Base-by-base conservation (phyloP, 2,888 invertebrate species). In the Pterostichus niger region DNA sequence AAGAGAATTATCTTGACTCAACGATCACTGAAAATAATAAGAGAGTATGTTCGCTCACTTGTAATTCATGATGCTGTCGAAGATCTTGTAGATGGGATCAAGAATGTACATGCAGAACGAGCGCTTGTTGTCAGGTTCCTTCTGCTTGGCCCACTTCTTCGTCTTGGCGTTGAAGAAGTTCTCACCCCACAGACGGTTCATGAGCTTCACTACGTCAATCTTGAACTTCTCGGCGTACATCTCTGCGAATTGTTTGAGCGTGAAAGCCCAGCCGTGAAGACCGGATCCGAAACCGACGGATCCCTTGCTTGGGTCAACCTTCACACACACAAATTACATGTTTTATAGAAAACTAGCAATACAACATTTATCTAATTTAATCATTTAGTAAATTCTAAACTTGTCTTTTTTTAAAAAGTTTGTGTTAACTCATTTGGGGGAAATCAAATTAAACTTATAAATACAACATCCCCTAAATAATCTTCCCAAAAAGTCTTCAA, bases 211-310 rank as follows among this genome's bases (percentile, higher is more conserved):
- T 76, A 96, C 95, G 90, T 99, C 98, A 86, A 99, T 97, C 92
- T 98, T 98, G 94, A 99, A 99, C 92, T 99, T 99, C 89, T 97
- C 97, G 44, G 98, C 96, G 90, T 99, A 99, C 96, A 99, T 98
- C 91, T 99, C 99, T 71, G 99, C 93, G 92, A 99, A 99, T 92
- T 99, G 99, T 92, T 99, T 99, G 86, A 99, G 94, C 85, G 99
- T 99, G 91, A 99, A 99, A 76, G 99, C 99, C 99, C 99, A 99
- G 85, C 99, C 99, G 91, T 99, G 99, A 85, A 99, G 96, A 88
- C 99, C 99, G 33, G 99, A 99, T 85, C 99, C 99, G 90, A 99
- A 99, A 89, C 99, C 99, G 85, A 99, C 99, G 85, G 98, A 99
- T 87, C 99, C 99, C 92, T 96, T 97, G 91, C 97, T 96, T 86